Conservation (phyloP, 2,888 invertebrate species). For the Oscheius sp. region DNA sequence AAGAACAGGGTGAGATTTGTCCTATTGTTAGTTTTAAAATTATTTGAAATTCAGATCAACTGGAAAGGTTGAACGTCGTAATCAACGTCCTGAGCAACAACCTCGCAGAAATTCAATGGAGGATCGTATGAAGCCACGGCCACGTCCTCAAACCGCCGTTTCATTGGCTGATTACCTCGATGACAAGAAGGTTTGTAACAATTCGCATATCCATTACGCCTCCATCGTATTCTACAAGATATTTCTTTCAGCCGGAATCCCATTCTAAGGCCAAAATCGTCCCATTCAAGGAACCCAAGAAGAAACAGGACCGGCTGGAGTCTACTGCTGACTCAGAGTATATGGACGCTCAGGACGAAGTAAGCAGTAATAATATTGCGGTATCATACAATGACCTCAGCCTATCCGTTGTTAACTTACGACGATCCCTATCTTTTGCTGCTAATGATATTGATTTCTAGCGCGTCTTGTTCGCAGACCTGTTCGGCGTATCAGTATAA, state of each 20-base stretch:
- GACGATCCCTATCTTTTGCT: conserved; percentile 13
- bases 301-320: conserved; percentile 23
- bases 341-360: conserved; percentile 28
- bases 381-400: background rate
- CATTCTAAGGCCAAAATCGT: conserved; percentile 9
- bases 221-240: background rate
- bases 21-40: background rate
- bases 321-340: conserved; percentile 29
- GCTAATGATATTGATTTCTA: conserved; percentile 26
- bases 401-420: too few relatives aligned
- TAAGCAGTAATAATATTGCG: background rate
- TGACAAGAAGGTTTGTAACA: conserved; percentile 21
- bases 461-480: background rate
- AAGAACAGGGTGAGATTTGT: background rate
- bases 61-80: conserved; percentile 25
- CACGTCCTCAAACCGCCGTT: conserved; percentile 17
- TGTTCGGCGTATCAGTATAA: background rate
- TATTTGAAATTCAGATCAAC: conserved; percentile 28
- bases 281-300: conserved; percentile 27
- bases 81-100: background rate
- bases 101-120: conserved; percentile 36
- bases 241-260: conserved; percentile 9
- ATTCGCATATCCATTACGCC: background rate
- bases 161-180: conserved; percentile 33
- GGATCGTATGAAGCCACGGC: conserved; percentile 9